Base-by-base conservation (phyloP, 2,113 vertebrate genomes). In the Lates calcarifer region DNA sequence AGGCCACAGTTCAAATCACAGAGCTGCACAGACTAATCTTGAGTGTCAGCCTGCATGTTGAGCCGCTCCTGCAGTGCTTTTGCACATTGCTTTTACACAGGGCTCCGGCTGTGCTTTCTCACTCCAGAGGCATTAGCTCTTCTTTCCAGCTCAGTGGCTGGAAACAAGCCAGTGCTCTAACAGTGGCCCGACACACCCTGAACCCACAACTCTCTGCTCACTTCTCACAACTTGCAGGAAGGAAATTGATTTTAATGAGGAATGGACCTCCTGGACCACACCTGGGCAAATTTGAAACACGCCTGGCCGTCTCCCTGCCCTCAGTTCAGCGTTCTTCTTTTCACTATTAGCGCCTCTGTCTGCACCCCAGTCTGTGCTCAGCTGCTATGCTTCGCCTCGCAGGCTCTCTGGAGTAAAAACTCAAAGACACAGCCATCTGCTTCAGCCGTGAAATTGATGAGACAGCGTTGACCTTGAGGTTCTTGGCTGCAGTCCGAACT, bases 211-310 rank as follows among this genome's bases (percentile, higher is more conserved):
- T 76, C 64, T 37, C 39, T 24, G 67, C 78, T 73, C 79, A 62
- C 66, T 71, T 83, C 33, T n/a, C n/a, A n/a, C 66, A 33, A 53
- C 76, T 71, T 11, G 0, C 69, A 57, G 67, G 43, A 67, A 64
- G 74, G 79, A 77, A 88, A 90, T 78, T 61, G 75, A 90, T 83
- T 89, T 88, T 89, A 87, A 91, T 83, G 71, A 90, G 81, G 73
- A 24, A 9, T 66, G 77, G 89, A 75, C 63, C 70, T 84, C 31
- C 57, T 33, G 60, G 56, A 82, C 58, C 24, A 28, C 62, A 47
- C 31, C 1, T n/a, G 35, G 56, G 37, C 35, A 47, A 6, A 65
- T 78, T 28, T 66, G 51, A 85, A 76, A 79, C 56, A 68, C 4
- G 6, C 22, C 65, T 7, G 0, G 1, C 37, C 56, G 56, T 47